Evolutionary conservation across 2,113 vertebrate genomes (phyloP), one percentile per base, ranked within the genome.

Genomic region (Dermatemys mawii): DNA sequence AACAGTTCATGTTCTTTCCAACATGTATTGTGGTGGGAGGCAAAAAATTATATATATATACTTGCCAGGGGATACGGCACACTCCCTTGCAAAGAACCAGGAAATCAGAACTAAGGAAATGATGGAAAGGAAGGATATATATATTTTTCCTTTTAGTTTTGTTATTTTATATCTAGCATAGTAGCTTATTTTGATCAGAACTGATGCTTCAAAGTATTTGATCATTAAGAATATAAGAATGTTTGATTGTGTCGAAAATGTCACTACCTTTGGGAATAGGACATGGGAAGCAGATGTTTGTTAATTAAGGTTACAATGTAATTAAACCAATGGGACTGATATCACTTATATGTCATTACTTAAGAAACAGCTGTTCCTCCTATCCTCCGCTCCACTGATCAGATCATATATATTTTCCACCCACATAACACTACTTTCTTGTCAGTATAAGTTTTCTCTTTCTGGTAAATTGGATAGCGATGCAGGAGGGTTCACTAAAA

Each of bases 271-370:
- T 88, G 89, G 95, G 96, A 96, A 90, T 76, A 90, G 90, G 94
- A 92, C 48, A 81, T 5, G 35, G 85, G 88, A 96, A 96, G 92
- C 93, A 97, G 95, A 94, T 97, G 95, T 94, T 97, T 97, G 88
- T 96, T 95, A 79, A 93, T 97, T 84, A 96, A 94, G 60, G 90
- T 96, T 96, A 94, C 82, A 94, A 35, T 76, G 67, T 84, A 96
- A 96, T 90, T 81, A 96, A 96, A 92, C 92, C 90, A 96, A 87
- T 84, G 91, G 89, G 92, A 93, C 93, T 95, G 92, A 95, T 95
- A 87, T 63, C 89, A 79, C 93, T 93, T 91, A 84, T 49, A 86
- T 88, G 93, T 57, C 84, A 93, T 82, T 93, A 91, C 90, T 95
- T 91, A 57, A 96, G 93, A 89, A 90, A 90, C 86, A 96, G 86